phyloP scores from a whole-genome alignment of 2,888 invertebrate genomes.

The Cosmorhoe ocellata region DNA sequence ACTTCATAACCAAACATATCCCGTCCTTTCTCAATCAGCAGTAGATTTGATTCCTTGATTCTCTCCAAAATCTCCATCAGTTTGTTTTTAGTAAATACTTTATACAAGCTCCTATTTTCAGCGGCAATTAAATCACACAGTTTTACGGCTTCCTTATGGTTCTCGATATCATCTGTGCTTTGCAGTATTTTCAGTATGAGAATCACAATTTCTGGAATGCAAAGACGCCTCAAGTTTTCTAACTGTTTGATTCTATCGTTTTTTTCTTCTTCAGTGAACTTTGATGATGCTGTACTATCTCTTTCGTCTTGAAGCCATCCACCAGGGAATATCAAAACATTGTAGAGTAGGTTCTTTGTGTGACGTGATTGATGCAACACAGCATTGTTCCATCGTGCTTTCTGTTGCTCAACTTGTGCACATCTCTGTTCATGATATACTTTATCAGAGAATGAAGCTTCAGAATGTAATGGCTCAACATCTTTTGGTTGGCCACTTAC shows the following conservation, averaged over 20 bases:
- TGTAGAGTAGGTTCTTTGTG: conserved; percentile 90
- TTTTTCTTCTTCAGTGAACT: conserved; percentile 71
- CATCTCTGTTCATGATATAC: conserved; percentile 93
- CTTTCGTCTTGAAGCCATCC: conserved; percentile 93
- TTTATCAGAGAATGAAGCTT: conserved; percentile 91
- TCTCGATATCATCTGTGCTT: conserved; percentile 88
- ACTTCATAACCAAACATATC: conserved; percentile 92
- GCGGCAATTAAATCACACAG: conserved; percentile 90
- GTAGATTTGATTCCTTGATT: conserved; percentile 89
- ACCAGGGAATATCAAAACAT: conserved; percentile 93
- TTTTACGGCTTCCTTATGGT: conserved; percentile 86
- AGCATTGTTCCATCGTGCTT: conserved; percentile 88
- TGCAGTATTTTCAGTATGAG: conserved; percentile 91
- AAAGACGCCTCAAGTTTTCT: conserved; percentile 88
- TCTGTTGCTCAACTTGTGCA: conserved; percentile 89
- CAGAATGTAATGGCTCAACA: conserved; percentile 81
- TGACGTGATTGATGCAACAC: conserved; percentile 88
- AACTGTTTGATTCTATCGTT: conserved; percentile 86
- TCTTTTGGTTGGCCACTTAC: conserved; percentile 90
- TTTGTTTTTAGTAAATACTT: conserved; percentile 90
- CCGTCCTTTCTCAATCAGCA: conserved; percentile 87
- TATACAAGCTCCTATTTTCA: conserved; percentile 90
- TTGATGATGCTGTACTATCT: conserved; percentile 72
- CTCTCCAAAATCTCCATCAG: conserved; percentile 89
- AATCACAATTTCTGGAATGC: conserved; percentile 92